Evolutionary conservation across 2,113 vertebrate species (phyloP).

Genomic region (Atlantisia rogersi): DNA sequence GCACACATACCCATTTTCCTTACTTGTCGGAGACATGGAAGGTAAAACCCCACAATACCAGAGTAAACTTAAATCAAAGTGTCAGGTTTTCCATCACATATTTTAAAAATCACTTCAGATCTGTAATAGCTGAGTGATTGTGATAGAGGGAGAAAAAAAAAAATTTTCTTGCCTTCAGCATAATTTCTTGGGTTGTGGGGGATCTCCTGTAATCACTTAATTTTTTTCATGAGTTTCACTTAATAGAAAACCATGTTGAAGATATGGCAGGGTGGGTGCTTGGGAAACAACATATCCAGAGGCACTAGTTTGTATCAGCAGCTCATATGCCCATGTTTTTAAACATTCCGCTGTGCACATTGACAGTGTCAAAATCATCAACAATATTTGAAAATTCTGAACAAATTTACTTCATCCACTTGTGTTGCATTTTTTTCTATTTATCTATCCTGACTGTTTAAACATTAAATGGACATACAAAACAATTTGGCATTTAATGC

Average conservation of each 20-base stretch:
- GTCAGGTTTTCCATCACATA: not conserved
- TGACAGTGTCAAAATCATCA: slow-evolving; percentile 11
- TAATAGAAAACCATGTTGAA: slow-evolving; percentile 7
- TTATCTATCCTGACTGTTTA: not conserved
- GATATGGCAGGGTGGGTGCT: not conserved
- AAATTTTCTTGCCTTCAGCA: not conserved
- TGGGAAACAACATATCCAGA: not conserved
- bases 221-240: slow-evolving; percentile 7
- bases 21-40: not conserved
- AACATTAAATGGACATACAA: not conserved
- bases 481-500: not conserved
- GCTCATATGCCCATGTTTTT: not conserved
- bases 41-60: not conserved
- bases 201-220: not conserved
- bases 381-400: not conserved
- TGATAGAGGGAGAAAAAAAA: not conserved
- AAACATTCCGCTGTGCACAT: not conserved
- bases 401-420: not conserved
- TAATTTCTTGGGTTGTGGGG: not conserved
- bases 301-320: slow-evolving; percentile 6
- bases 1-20: not conserved
- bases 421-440: not conserved
- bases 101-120: not conserved
- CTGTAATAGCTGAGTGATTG: not conserved
- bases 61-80: not conserved